Base-by-base conservation (phyloP, 2,113 vertebrate species). In the Lucifuga dentata region DNA sequence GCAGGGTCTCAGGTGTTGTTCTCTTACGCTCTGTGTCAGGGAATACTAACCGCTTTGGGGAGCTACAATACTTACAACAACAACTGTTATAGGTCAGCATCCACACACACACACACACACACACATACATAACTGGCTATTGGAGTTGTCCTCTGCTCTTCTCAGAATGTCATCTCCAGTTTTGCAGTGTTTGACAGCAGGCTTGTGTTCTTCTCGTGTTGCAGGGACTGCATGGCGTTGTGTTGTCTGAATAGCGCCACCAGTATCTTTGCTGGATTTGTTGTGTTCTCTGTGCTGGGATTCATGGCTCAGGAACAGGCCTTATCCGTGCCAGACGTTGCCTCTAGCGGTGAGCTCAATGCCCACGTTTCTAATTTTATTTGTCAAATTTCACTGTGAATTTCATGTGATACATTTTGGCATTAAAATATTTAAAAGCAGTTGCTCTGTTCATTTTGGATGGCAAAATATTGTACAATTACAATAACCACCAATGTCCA, bases 1-100 rank as follows among this genome's bases (percentile, higher is more conserved):
- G 97, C 96, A 0, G 94, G 92, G 17, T 95, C 92, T 1, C 94
- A 97, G 81, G 96, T 98, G 76, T 92, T 98, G 65, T 98, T 95
- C 86, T 95, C 95, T 23, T 96, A 94, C 0, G 95, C 95, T 13
- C 91, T 96, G 63, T 94, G 95, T 61, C 93, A 94, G 75, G 97
- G 97, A 1, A 95, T 95, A 13, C 89, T 97, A 44, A 96, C 95
- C 0, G 92, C 95, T 40, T 84, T 99, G 83, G 96, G 95, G 49
- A 99, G 97, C 92, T 99, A 96, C 89, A 99, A 98, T 85, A 95
- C 94, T 44, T 99, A 96, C 41, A 93, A 93, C 87, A 97, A 95
- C 87, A 93, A 98, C 90, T 97, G 95, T 71, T 99, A 96, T 92
- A 95, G 91, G 97, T 98, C 77, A 83, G 78, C 49, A 17, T 29